Base-by-base conservation (phyloP, 2,888 invertebrate species). In the Leptinotarsa peninsularis region DNA sequence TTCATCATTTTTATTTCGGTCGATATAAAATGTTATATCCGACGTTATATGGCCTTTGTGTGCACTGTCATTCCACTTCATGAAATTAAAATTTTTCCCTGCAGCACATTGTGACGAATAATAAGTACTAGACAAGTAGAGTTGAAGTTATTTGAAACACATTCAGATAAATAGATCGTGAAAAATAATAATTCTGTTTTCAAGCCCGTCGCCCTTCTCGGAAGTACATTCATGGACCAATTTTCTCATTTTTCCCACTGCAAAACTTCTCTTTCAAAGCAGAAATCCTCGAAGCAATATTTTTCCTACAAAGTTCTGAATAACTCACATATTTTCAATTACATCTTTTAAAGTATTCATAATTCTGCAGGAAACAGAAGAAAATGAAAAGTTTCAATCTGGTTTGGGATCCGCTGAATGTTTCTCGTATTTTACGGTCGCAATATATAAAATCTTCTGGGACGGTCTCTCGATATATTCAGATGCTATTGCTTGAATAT, bases 371-470 rank as follows among this genome's bases (percentile, higher is more conserved):
- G 52, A 50, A 56, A 54, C 56, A 33, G 15, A 27, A 56, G 43
- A 50, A 56, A 69, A 56, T 69, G 56, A 43, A 56, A 69, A 69
- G 67, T 69, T 69, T 43, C 69, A 69, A 69, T 54, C 69, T 33
- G 69, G 54, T 69, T 69, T 33, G 67, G 18, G 52, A 68, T 54
- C 10, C 52, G 23, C 33, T 52, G 23, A 58, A 58, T 23, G 58
- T 58, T 58, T 58, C 58, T 23, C 58, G 58, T 58, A 58, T n/a
- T 68, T 68, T 68, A 27, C 50, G 52, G 50, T 68, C n/a, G 21
- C 49, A 18, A 43, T 58, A 68, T 33, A 68, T 67, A 67, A 67
- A 68, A 18, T 21, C 4, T 23, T 52, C 67, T 33, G 17, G 23
- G 27, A 68, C 21, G 27, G 67, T 67, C 23, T 58, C 23, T 18